A percentile compares a stretch with the other conserved stretches of the same genome.
phyloP scores from a whole-genome alignment of 2,113 vertebrate genomes.

The Vimba vimba region DNA sequence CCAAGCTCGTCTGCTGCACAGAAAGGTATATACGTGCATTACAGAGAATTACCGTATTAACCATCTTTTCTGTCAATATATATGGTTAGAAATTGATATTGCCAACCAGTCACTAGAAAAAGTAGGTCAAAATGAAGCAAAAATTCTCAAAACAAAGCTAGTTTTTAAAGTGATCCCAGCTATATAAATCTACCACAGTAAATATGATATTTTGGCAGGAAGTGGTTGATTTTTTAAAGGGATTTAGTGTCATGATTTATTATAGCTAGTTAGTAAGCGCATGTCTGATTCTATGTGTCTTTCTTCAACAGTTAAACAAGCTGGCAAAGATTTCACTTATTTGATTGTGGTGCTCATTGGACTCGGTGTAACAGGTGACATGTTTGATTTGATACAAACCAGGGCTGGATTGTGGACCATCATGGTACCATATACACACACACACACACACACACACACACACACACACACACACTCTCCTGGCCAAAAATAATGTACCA shows the following conservation, averaged over 20 bases:
- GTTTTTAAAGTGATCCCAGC: no score
- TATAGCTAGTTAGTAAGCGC: not conserved
- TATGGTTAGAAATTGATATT: not conserved
- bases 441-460: no score
- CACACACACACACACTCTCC: no score
- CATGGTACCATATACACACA: not conserved
- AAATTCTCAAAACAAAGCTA: no score
- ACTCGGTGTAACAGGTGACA: conserved; percentile 88
- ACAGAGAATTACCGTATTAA: not conserved
- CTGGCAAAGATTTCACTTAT: conserved; percentile 90
- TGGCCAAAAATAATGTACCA: no score
- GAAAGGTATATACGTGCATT: conserved; percentile 78
- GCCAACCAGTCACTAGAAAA: not conserved
- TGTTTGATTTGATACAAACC: not conserved
- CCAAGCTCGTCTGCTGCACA: conserved; percentile 73
- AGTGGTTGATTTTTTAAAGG: not conserved
- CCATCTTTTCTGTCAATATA: not conserved
- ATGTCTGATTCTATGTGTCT: conserved; percentile 40
- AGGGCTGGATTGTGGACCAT: not conserved
- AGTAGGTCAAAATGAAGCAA: not conserved
- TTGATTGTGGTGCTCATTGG: conserved; percentile 89
- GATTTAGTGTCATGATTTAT: not conserved
- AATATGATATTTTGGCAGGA: not conserved
- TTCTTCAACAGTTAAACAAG: conserved; percentile 85
- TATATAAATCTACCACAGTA: not conserved